These are phyloP conservation scores for Amiota communis DNA, from an alignment of 2,888 invertebrate species.

Conservation along the genomic window DNA sequence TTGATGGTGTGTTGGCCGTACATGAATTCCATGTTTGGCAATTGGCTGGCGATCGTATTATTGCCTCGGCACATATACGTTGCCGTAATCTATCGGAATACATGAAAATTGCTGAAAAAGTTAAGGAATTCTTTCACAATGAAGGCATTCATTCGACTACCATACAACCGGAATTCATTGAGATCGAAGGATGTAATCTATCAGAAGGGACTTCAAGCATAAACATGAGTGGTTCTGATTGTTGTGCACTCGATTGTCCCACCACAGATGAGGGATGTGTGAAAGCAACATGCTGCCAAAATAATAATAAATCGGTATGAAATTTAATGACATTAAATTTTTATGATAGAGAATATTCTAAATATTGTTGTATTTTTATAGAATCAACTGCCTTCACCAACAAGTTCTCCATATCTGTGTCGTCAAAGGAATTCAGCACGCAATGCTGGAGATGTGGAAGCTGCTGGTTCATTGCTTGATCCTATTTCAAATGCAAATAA, in stretches of 20 bases:
- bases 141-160: constrained; percentile 99
- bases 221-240: constrained; percentile 76
- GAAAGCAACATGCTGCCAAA: constrained; percentile 87
- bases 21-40: constrained; percentile 99
- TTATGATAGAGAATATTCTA: neutral
- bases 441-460: constrained; percentile 72
- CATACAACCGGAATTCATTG: constrained; percentile 97
- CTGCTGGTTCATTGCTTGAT: constrained; percentile 71
- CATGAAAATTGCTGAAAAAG: constrained; percentile 96
- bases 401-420: constrained; percentile 86
- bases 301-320: constrained; percentile 70
- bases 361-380: constrained; percentile 48
- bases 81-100: constrained; percentile 96
- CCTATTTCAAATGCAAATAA: constrained; percentile 59
- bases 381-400: constrained; percentile 81
- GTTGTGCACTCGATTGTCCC: constrained; percentile 90
- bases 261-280: constrained; percentile 87
- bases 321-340: neutral
- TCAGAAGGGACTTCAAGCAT: constrained; percentile 73
- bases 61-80: constrained; percentile 96
- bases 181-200: constrained; percentile 77
- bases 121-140: constrained; percentile 98
- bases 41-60: constrained; percentile 95
- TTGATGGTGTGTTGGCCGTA: constrained; percentile 95
- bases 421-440: constrained; percentile 84